Evolutionary conservation across 2,888 invertebrate genomes (phyloP), one percentile per base, ranked within the genome.

Genomic region (Schizotus pectinicornis): DNA sequence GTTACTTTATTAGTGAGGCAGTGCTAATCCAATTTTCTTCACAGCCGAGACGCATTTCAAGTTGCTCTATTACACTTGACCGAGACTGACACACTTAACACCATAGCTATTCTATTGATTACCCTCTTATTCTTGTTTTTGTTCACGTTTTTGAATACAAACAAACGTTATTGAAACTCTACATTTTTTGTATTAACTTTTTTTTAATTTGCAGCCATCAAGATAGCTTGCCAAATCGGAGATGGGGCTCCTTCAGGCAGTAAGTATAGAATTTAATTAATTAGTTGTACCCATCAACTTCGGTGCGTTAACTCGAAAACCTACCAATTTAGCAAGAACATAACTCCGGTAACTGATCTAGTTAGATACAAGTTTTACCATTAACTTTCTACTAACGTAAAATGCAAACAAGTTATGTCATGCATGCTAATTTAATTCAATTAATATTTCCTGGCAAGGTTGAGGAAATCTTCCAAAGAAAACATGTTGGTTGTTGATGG

Each of bases 161-260:
- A n/a, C 9, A 11, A 31, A 32, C 9, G 22, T 48, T 49, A 45
- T 12, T 53, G 14, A 34, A 43, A 42, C 41, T 30, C 9, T n/a
- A n/a, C n/a, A n/a, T n/a, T n/a, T n/a, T n/a, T n/a, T n/a, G n/a
- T n/a, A 52, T 54, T 48, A 51, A 42, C 32, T 57, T 57, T 50
- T n/a, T 56, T 68, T 62, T 68, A 68, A 68, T 68, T 75, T 71
- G 67, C 79, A 85, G 85, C 77, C 82, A 85, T 75, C 82, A 83
- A 61, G 86, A 86, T 73, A 83, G 81, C 68, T 78, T 85, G 67
- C 81, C 85, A 56, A 84, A 85, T 74, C 81, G 86, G 74, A 81
- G 85, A 80, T 86, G 86, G 86, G 86, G 86, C 66, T 86, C 86
- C 59, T 85, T 86, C 81, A 80, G 86, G 81, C 84, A 85, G 84